Percentiles rank a stretch among this genome's conserved stretches.
These are phyloP conservation scores for Myrmecophaga tridactyla DNA, from an alignment of 2,113 vertebrate genomes.

Conservation along the genomic window DNA sequence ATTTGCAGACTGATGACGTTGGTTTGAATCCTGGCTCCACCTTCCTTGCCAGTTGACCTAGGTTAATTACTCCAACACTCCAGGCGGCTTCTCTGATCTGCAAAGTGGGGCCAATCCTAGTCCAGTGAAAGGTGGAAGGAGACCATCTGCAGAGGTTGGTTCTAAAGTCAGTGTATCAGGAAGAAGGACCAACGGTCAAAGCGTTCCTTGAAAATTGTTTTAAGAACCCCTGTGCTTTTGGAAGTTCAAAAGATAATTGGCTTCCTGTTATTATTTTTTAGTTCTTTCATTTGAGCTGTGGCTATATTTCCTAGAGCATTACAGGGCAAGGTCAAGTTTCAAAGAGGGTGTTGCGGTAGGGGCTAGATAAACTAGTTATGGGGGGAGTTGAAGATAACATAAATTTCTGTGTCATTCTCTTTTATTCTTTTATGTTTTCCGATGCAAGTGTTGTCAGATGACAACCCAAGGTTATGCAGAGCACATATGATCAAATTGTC, in stretches of 20 bases:
- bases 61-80: rapidly evolving
- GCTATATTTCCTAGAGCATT: not conserved
- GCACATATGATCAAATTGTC: not conserved
- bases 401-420: not conserved
- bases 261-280: not conserved
- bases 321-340: not conserved
- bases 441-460: not conserved
- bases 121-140: no score
- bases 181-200: not conserved
- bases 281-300: not conserved
- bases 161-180: no score
- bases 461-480: not conserved
- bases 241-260: not conserved
- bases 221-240: not conserved
- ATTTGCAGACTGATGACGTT: not conserved
- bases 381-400: not conserved
- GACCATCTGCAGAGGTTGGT: no score
- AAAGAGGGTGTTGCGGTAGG: not conserved
- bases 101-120: no score
- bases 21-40: rapidly evolving
- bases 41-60: not conserved
- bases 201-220: not conserved
- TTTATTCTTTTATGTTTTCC: not conserved
- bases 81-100: not conserved
- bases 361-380: not conserved